These are phyloP conservation scores for Eustalomyia histrio DNA, from an alignment of 2,888 invertebrate species.

Conservation along the genomic window DNA sequence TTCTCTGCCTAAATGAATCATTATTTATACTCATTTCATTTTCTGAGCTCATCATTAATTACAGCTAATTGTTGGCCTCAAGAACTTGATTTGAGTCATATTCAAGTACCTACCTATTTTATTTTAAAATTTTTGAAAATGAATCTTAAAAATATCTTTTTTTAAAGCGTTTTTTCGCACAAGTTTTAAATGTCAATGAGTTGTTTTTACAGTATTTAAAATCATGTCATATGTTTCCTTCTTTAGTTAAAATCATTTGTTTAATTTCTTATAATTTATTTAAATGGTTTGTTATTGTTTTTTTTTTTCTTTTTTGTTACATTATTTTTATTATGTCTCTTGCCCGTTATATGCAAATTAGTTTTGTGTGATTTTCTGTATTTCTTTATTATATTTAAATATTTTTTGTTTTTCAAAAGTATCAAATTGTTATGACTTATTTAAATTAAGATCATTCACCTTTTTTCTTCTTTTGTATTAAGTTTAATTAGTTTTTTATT, in stretches of 20 bases:
- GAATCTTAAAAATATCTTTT: not conserved
- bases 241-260: constrained; percentile 6
- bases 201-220: constrained; percentile 24
- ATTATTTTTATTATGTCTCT: not conserved
- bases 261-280: constrained; percentile 18
- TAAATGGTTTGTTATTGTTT: not conserved
- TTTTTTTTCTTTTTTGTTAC: constrained; percentile 9
- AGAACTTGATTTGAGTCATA: not conserved
- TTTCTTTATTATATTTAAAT: constrained; percentile 40
- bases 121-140: not conserved
- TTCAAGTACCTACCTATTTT: not conserved
- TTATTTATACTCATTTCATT: constrained; percentile 1
- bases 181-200: constrained; percentile 43
- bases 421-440: constrained; percentile 41
- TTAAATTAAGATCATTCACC: constrained; percentile 37
- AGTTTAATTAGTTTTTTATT: constrained; percentile 19
- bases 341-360: constrained; percentile 36
- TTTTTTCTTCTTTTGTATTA: constrained; percentile 14
- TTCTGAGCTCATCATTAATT: constrained; percentile 47
- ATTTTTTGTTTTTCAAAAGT: constrained; percentile 22
- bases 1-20: too few species aligned
- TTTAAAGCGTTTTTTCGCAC: not conserved
- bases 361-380: constrained; percentile 63
- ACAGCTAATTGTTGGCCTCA: constrained; percentile 40
- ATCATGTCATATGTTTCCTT: constrained; percentile 32